Conservation (phyloP, 2,888 invertebrate genomes). For the Ecdyonurus torrentis region DNA sequence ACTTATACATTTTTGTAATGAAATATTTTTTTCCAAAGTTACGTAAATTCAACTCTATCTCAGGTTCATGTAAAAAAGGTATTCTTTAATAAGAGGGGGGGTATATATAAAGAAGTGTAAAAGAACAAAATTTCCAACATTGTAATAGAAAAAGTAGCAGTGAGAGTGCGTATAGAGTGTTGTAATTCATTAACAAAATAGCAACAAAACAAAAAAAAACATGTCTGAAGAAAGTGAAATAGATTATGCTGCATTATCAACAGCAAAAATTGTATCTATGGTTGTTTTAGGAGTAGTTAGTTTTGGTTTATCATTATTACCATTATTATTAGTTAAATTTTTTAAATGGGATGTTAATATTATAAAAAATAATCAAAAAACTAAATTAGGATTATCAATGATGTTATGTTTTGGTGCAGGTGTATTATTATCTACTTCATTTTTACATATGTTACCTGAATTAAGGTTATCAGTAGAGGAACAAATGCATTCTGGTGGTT, state of each 20-base stretch:
- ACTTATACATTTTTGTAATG: too few species aligned
- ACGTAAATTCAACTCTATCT: too few species aligned
- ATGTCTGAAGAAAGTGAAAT: neutral
- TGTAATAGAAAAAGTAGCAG: too few species aligned
- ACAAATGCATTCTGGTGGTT: slow-evolving; percentile 25
- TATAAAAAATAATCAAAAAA: neutral
- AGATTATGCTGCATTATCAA: neutral
- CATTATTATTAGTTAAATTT: slow-evolving; percentile 48
- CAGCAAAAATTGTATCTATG: slow-evolving; percentile 70
- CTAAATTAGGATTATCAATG: slow-evolving; percentile 24
- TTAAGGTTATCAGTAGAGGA: slow-evolving; percentile 48
- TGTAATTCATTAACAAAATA: too few species aligned
- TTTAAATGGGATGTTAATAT: slow-evolving; percentile 25
- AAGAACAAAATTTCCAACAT: too few species aligned
- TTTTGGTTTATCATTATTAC: slow-evolving; percentile 53
- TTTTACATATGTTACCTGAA: slow-evolving; percentile 66
- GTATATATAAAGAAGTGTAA: too few species aligned
- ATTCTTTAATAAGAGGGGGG: too few species aligned
- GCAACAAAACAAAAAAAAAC: too few species aligned
- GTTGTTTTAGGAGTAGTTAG: slow-evolving; percentile 58
- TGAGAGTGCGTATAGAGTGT: too few species aligned
- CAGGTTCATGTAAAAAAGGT: too few species aligned
- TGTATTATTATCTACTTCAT: slow-evolving; percentile 63
- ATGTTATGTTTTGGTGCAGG: slow-evolving; percentile 73
- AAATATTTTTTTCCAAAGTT: too few species aligned